Evolutionary conservation across 2,113 vertebrate genomes (phyloP).

Genomic region (Psammodynastes pulverulentus): DNA sequence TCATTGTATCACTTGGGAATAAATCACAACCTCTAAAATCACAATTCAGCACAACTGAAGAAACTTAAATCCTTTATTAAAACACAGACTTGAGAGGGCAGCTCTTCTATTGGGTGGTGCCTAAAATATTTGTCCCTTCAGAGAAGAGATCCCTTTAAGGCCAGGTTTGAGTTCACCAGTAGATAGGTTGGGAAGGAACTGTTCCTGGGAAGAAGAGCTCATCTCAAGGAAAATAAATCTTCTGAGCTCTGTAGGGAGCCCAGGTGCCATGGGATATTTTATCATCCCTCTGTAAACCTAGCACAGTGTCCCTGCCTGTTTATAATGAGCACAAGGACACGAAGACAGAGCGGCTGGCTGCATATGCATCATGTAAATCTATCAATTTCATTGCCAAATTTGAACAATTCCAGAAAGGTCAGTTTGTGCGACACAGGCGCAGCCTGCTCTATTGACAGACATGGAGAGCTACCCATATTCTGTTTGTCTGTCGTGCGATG

Average conservation of each 20-base stretch:
- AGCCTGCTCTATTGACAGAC: slow-evolving; percentile 34
- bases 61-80: slow-evolving; percentile 62
- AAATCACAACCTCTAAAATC: slow-evolving; percentile 48
- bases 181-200: background rate
- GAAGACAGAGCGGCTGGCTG: slow-evolving; percentile 50
- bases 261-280: slow-evolving; percentile 65
- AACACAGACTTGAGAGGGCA: slow-evolving; percentile 33
- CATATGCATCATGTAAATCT: slow-evolving; percentile 66
- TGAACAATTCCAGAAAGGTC: slow-evolving; percentile 55
- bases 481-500: slow-evolving; percentile 18
- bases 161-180: slow-evolving; percentile 51
- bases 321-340: slow-evolving; percentile 65
- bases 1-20: slow-evolving; percentile 35
- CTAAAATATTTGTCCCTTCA: slow-evolving; percentile 53
- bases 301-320: slow-evolving; percentile 55
- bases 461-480: slow-evolving; percentile 32
- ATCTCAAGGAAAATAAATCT: slow-evolving; percentile 67
- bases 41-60: slow-evolving; percentile 48
- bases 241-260: slow-evolving; percentile 60
- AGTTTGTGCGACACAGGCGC: background rate
- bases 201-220: slow-evolving; percentile 43
- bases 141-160: slow-evolving; percentile 63
- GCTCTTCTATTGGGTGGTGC: slow-evolving; percentile 33
- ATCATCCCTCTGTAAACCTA: slow-evolving; percentile 67
- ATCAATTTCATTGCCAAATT: slow-evolving; percentile 64